phyloP scores from a whole-genome alignment of 1,140 invertebrate species.

The Heliconius himera region DNA sequence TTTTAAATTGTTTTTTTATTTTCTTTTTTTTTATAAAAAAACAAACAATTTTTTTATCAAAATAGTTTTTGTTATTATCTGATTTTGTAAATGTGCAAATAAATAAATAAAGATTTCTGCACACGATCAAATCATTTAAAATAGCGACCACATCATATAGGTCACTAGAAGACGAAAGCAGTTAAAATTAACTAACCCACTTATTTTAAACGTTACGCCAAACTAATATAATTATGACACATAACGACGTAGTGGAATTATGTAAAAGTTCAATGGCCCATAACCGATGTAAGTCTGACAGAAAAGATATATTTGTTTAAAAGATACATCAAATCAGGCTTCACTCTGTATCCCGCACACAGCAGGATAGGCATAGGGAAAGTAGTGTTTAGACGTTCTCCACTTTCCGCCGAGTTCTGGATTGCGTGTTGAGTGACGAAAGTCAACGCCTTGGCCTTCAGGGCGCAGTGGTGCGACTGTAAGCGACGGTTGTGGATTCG shows the following conservation, averaged over 20 bases:
- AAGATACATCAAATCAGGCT: too few relatives aligned
- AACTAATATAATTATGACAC: slow-evolving; percentile 12
- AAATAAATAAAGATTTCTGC: slow-evolving; percentile 9
- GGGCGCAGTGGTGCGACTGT: too few relatives aligned
- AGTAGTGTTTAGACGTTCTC: too few relatives aligned
- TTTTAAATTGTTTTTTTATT: neutral
- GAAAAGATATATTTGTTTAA: neutral
- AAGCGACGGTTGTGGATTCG: neutral
- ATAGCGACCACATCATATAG: slow-evolving; percentile 28
- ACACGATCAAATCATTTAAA: slow-evolving; percentile 22
- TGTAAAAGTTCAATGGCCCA: neutral
- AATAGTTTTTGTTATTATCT: neutral
- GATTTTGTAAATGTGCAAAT: neutral
- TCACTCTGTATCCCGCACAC: too few relatives aligned
- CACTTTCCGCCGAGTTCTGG: too few relatives aligned
- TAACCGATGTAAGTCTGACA: neutral
- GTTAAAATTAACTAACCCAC: slow-evolving; percentile 39
- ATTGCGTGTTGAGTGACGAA: too few relatives aligned
- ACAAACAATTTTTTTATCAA: neutral
- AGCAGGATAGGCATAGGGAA: too few relatives aligned
- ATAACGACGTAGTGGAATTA: neutral
- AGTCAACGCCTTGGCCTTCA: too few relatives aligned
- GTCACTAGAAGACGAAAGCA: slow-evolving; percentile 23
- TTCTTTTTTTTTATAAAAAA: slow-evolving; percentile 16
- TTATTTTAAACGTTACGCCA: slow-evolving; percentile 17